Evolutionary conservation across 2,797 vertebrate genomes (phyloP), one percentile per base, ranked within the genome.

Genomic region (Pitangus sulphuratus): DNA sequence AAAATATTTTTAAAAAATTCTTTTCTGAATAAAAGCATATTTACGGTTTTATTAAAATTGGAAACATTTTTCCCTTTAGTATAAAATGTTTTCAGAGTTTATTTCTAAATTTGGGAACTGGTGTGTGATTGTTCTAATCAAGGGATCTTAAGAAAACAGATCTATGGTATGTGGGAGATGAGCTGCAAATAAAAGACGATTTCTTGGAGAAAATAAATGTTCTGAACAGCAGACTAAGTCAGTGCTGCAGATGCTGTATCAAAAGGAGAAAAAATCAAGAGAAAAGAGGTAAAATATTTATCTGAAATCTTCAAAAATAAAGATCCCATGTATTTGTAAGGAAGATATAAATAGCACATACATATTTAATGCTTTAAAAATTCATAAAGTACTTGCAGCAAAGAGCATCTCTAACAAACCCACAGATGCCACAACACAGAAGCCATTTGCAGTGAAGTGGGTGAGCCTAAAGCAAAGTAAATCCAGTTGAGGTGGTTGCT

Each of bases 381-480:
- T 81, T 76, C 56, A 78, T 70, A 48, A 56, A 42, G n/a, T 84
- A 64, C 95, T 87, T 93, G 84, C 84, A 89, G 82, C 60, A 75
- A 40, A 56, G 61, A 92, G 15, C 68, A 76, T 47, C 82, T 83
- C 45, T 62, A 92, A 69, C 83, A 44, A 15, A 74, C 87, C 92
- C 88, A 37, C 56, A 79, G 58, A 61, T 61, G 87, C 84, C 35
- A 15, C 91, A 97, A 82, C 82, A 96, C 94, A 92, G 47, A 81
- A 94, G 78, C 62, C 85, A 76, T 79, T 64, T 92, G 84, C 85
- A 91, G 84, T 96, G 95, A 95, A 97, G 96, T 56, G 82, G 35
- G 44, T 17, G 58, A 56, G 61, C 84, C 74, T 58, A 66, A 26
- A 42, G 77, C 31, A 82, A 92, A 92, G 62, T 42, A 65, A 95